Conservation (phyloP, 2,797 vertebrate genomes). For the Melanotaenia parkinsoni region DNA sequence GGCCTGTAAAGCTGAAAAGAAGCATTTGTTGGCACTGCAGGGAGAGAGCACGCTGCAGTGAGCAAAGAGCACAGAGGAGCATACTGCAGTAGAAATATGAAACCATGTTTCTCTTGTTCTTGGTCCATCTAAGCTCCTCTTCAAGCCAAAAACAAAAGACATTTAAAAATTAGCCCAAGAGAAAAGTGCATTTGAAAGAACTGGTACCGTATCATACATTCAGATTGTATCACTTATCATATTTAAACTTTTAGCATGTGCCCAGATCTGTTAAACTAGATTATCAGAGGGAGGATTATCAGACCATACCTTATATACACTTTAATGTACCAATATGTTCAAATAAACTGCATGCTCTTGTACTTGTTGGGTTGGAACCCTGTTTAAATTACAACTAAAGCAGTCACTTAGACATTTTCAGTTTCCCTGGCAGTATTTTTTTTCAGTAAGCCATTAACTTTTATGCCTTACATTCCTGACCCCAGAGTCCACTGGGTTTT, state of each 20-base stretch:
- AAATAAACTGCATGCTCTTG: constrained; percentile 13
- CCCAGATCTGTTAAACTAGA: constrained; percentile 9
- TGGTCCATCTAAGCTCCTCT: constrained; percentile 22
- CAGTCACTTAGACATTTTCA: neutral
- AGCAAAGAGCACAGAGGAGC: constrained; percentile 39
- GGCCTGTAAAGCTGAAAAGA: constrained; percentile 47
- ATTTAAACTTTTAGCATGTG: constrained; percentile 22
- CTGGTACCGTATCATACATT: constrained; percentile 27
- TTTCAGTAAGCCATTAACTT: neutral
- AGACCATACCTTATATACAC: constrained; percentile 1
- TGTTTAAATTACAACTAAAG: constrained; percentile 1
- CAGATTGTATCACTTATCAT: constrained; percentile 45
- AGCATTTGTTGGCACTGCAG: constrained; percentile 57
- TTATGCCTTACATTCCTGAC: constrained; percentile 5
- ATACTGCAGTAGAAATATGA: constrained; percentile 76
- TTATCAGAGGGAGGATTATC: neutral
- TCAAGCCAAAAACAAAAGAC: constrained; percentile 25
- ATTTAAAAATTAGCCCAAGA: constrained; percentile 16
- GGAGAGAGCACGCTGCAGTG: constrained; percentile 62
- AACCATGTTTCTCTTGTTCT: constrained; percentile 55
- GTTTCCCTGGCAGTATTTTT: neutral
- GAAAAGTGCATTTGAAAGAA: constrained; percentile 16
- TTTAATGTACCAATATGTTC: neutral
- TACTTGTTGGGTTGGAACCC: neutral
- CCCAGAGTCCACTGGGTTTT: constrained; percentile 1